These are phyloP conservation scores for Rhagonycha fulva DNA, from an alignment of 2,888 invertebrate genomes.

Conservation along the genomic window DNA sequence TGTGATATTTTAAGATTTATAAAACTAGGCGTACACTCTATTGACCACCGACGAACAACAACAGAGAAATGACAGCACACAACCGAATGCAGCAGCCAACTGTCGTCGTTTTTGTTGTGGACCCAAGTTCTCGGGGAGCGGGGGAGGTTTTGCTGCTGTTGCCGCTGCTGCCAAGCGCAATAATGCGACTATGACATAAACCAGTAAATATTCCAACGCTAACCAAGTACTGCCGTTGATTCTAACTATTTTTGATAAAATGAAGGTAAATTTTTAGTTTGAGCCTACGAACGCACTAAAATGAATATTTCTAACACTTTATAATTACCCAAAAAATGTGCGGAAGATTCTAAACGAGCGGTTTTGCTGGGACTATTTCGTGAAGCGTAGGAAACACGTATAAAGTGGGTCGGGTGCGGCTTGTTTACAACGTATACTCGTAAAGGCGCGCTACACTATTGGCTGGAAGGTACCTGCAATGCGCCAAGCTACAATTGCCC, in stretches of 20 bases:
- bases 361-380: constrained; percentile 61
- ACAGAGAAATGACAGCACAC: constrained; percentile 42
- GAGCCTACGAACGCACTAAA: neutral
- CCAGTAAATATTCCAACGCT: constrained; percentile 57
- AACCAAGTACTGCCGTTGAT: constrained; percentile 13
- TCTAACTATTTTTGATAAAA: neutral
- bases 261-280: neutral
- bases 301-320: neutral
- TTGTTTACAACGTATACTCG: constrained; percentile 70
- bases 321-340: neutral
- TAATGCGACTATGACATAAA: constrained; percentile 56
- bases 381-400: constrained; percentile 61
- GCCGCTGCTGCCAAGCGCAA: constrained; percentile 54
- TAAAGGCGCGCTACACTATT: constrained; percentile 68
- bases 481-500: constrained; percentile 66
- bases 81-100: constrained; percentile 52
- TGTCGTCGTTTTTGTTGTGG: constrained; percentile 54
- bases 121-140: constrained; percentile 40
- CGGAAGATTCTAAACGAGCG: neutral
- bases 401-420: constrained; percentile 68
- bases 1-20: constrained; percentile 53
- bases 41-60: constrained; percentile 26
- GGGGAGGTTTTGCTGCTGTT: constrained; percentile 46
- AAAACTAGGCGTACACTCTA: constrained; percentile 41
- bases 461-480: constrained; percentile 84